Conservation (phyloP, 2,797 vertebrate genomes). For the Alca torda region DNA sequence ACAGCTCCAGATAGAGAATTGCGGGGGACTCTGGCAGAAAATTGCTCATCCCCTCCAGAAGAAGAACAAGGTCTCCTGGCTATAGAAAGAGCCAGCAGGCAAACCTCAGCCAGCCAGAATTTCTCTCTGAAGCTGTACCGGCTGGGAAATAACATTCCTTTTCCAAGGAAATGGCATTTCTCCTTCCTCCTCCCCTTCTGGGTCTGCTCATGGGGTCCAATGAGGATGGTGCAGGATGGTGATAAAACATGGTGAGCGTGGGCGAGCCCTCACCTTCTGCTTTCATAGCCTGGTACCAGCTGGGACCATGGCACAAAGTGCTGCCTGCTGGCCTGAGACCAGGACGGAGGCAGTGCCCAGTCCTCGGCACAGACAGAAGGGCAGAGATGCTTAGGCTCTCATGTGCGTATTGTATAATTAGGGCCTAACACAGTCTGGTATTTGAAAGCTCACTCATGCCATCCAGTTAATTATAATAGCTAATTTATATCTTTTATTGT, state of each 20-base stretch:
- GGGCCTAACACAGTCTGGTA: background rate
- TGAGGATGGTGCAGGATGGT: accelerated
- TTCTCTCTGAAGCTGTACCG: background rate
- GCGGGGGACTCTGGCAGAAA: background rate
- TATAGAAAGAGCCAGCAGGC: background rate
- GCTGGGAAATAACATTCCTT: background rate
- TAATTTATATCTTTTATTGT: slow-evolving; percentile 24
- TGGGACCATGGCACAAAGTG: background rate
- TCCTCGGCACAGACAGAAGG: background rate
- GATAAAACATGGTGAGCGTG: background rate
- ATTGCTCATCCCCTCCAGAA: background rate
- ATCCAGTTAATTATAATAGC: slow-evolving; percentile 14
- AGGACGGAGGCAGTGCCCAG: background rate
- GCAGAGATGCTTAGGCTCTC: background rate
- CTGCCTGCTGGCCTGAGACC: background rate
- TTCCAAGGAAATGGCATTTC: background rate
- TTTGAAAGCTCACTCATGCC: background rate
- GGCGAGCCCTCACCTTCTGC: background rate
- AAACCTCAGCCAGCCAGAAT: background rate
- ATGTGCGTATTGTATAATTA: background rate
- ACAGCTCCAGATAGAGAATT: background rate
- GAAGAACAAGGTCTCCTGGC: background rate
- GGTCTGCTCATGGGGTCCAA: background rate
- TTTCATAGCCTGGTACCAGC: background rate
- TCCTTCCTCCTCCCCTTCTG: background rate